phyloP scores from a whole-genome alignment of 2,113 vertebrate genomes.

The Lycocorax pyrrhopterus region DNA sequence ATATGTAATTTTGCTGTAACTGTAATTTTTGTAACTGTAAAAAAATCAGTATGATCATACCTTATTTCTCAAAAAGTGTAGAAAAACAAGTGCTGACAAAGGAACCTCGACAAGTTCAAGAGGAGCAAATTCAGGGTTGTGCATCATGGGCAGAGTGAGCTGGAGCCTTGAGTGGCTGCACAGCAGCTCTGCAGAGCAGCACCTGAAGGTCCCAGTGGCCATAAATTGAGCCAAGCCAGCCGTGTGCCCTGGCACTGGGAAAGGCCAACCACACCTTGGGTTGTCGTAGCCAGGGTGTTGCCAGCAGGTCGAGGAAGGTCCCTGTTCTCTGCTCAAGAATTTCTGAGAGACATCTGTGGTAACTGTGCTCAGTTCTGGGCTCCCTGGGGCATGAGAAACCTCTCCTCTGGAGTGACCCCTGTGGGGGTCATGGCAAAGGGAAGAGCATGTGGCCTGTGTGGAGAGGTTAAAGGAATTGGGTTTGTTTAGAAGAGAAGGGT shows the following conservation, averaged over 20 bases:
- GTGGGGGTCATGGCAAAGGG: fast-evolving
- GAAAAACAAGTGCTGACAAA: conserved; percentile 8
- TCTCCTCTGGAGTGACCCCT: fast-evolving
- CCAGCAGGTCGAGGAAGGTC: not conserved
- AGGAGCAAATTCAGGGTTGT: not conserved
- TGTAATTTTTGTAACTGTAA: no score
- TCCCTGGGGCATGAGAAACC: not conserved
- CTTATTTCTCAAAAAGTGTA: not conserved
- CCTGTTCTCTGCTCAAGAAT: not conserved
- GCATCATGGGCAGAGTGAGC: not conserved
- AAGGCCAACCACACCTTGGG: not conserved
- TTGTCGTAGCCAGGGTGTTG: not conserved
- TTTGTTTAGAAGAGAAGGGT: not conserved
- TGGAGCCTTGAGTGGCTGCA: not conserved
- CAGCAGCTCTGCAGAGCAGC: not conserved
- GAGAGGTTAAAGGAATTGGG: not conserved
- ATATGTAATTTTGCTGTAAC: no score
- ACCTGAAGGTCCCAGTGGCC: fast-evolving
- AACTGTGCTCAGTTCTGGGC: fast-evolving
- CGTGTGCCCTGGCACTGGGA: not conserved
- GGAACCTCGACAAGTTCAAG: not conserved
- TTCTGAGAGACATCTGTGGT: not conserved
- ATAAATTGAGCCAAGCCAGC: not conserved
- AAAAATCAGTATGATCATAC: not conserved
- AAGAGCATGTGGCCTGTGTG: not conserved